Base-by-base conservation (phyloP, 2,888 invertebrate genomes). In the Thelaira solivaga region DNA sequence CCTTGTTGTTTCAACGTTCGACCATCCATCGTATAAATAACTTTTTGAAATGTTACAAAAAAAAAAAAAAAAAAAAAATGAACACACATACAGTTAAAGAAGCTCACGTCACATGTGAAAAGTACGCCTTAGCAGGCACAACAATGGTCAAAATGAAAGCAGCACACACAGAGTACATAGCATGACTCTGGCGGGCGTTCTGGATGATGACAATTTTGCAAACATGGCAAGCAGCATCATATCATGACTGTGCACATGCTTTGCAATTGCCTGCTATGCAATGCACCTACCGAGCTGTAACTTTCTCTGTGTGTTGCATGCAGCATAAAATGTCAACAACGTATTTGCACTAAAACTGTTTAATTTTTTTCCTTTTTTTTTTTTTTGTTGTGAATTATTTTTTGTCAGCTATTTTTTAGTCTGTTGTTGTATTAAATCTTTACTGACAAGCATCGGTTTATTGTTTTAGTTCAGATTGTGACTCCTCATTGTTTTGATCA, bases 221-320 rank as follows among this genome's bases (percentile, higher is more conserved):
- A 47, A 36, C 29, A 57, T 45, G 53, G 13, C 24, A 31, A 8
- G 45, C n/a, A n/a, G n/a, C n/a, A n/a, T n/a, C n/a, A n/a, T 31
- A 8, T 10, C 2, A 39, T 2, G 36, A 13, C 4, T 39, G 49
- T n/a, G 39, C 13, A 43, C 34, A 29, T 26, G 61, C 43, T 36
- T 59, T 39, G 39, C 49, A 39, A 51, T 26, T 4, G 69, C 41
- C 16, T 34, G 20, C 11, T 2, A 6, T n/a, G 49, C 29, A 41
- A 29, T 49, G 49, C 36, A 45, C 18, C 16, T 43, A 45, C 47
- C 29, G 36, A 55, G 57, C 61, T 34, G 55, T 49, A 62, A 62
- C 77, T 77, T 77, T 77, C 73, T 77, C 77, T 72, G 39, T 67
- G 53, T 59, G 51, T 51, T 24, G 55, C 20, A 61, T 47, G 47